Evolutionary conservation across 2,888 invertebrate genomes (phyloP).

Genomic region (Hypercompe scribonia): DNA sequence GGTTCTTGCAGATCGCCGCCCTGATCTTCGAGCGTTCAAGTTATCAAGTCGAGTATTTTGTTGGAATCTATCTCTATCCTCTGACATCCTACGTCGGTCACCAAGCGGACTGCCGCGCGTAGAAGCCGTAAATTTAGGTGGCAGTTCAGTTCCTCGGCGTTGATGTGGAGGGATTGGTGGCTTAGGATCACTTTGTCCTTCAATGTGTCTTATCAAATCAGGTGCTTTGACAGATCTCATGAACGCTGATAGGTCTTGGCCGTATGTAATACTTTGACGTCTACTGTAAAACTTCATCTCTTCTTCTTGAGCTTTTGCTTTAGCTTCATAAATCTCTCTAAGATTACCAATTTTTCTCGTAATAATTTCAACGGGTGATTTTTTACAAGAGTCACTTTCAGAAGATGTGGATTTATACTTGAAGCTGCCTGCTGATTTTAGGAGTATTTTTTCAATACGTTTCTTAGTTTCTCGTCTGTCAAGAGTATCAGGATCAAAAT

Average conservation of each 20-base stretch:
- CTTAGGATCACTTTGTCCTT: conserved; percentile 68
- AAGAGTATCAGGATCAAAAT: conserved; percentile 94
- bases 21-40: conserved; percentile 73
- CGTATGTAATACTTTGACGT: conserved; percentile 74
- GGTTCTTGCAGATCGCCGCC: conserved; percentile 75
- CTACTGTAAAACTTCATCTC: conserved; percentile 70
- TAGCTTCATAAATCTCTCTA: conserved; percentile 93
- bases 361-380: conserved; percentile 72
- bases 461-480: conserved; percentile 87
- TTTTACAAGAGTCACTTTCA: conserved; percentile 61
- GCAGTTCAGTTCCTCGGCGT: conserved; percentile 65
- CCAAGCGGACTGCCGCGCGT: conserved; percentile 70
- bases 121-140: conserved; percentile 63
- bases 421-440: conserved; percentile 91
- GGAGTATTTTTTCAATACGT: conserved; percentile 83
- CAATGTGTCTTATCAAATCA: conserved; percentile 72
- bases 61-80: conserved; percentile 76
- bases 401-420: conserved; percentile 82
- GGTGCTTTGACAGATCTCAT: conserved; percentile 69
- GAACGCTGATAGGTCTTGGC: conserved; percentile 69
- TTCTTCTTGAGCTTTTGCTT: conserved; percentile 78
- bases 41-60: conserved; percentile 71
- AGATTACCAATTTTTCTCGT: conserved; percentile 90
- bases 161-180: conserved; percentile 81
- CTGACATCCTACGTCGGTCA: conserved; percentile 69